phyloP scores from a whole-genome alignment of 2,888 invertebrate species.

The Flexamia atlantica region DNA sequence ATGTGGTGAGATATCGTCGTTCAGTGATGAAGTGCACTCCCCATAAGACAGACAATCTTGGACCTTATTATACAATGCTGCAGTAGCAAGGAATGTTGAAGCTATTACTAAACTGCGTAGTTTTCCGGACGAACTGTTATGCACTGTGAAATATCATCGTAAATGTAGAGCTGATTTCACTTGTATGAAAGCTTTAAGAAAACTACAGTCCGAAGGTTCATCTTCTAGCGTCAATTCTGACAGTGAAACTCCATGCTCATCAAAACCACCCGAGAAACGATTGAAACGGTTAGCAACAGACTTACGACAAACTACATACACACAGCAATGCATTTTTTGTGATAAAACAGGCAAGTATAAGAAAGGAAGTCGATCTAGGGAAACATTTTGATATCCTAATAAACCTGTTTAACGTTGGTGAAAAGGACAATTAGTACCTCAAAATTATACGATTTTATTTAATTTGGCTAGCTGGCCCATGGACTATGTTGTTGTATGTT shows the following conservation, averaged over 20 bases:
- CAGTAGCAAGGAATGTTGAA: conserved; percentile 9
- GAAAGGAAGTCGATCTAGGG: conserved; percentile 24
- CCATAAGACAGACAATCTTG: conserved; percentile 32
- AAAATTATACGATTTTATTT: no score
- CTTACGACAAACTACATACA: neutral
- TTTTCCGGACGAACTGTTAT: conserved; percentile 6
- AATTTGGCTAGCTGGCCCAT: no score
- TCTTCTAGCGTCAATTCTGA: no score
- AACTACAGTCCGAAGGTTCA: conserved; percentile 24
- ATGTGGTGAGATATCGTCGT: conserved; percentile 15
- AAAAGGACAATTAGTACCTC: no score
- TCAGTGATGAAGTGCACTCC: conserved; percentile 26
- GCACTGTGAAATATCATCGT: conserved; percentile 19
- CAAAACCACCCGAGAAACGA: conserved; percentile 15
- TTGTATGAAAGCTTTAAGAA: conserved; percentile 21
- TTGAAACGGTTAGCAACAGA: conserved; percentile 26
- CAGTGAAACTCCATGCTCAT: conserved; percentile 16
- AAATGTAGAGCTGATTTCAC: conserved; percentile 33
- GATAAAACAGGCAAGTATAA: conserved; percentile 26
- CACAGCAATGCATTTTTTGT: conserved; percentile 22
- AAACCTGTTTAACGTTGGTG: no score
- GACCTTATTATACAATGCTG: conserved; percentile 10
- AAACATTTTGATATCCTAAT: no score
- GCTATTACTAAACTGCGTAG: conserved; percentile 13
- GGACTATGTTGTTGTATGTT: no score